Conservation (phyloP, 2,113 vertebrate species). For the Nansenia antarctica region DNA sequence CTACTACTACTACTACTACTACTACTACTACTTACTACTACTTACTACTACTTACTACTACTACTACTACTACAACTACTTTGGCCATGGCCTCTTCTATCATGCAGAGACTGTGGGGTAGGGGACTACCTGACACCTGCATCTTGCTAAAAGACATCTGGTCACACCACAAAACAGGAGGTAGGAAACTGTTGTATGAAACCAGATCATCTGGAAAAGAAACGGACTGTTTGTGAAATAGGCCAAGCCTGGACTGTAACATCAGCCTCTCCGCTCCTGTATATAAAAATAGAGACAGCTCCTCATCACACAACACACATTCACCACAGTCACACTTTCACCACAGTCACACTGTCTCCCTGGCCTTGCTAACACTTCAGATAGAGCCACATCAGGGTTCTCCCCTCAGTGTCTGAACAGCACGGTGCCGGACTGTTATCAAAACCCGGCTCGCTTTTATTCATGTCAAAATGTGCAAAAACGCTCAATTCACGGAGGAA, state of each 20-base stretch:
- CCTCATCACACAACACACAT: neutral
- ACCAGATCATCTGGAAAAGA: slow-evolving; percentile 42
- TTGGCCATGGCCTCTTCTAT: neutral
- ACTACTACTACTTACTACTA: neutral
- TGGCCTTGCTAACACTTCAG: slow-evolving; percentile 2
- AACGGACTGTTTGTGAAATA: neutral
- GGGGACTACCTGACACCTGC: slow-evolving; percentile 58
- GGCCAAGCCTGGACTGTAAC: neutral
- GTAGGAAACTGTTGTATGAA: slow-evolving; percentile 55
- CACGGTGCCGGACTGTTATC: too few species aligned
- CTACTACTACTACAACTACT: neutral
- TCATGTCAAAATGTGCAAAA: too few species aligned
- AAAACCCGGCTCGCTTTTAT: too few species aligned
- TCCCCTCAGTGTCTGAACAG: too few species aligned
- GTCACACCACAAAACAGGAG: slow-evolving; percentile 47
- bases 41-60: neutral
- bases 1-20: too few species aligned
- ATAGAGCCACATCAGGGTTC: too few species aligned
- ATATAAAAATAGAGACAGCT: too few species aligned
- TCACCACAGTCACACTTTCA: too few species aligned
- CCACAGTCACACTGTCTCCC: neutral
- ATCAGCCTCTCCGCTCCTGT: too few species aligned
- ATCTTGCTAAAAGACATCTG: slow-evolving; percentile 61
- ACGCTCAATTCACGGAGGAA: too few species aligned
- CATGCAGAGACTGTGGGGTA: neutral